phyloP scores from a whole-genome alignment of 2,797 vertebrate species.

The Spatula clypeata region DNA sequence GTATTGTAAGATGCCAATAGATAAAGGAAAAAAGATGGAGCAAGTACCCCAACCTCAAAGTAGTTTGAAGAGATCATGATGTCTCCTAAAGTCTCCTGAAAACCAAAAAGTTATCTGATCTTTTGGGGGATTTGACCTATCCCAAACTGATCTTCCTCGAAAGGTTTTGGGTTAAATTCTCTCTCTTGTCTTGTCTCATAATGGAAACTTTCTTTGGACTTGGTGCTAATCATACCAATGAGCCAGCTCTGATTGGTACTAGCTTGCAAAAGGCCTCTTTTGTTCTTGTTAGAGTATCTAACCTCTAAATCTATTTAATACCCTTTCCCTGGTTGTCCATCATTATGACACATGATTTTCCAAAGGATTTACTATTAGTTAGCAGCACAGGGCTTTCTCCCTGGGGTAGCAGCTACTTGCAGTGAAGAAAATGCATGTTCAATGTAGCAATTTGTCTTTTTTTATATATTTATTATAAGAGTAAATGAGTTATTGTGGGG shows the following conservation, averaged over 20 bases:
- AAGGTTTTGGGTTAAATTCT: constrained; percentile 50
- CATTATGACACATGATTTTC: constrained; percentile 90
- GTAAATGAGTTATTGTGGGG: constrained; percentile 89
- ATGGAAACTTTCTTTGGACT: constrained; percentile 74
- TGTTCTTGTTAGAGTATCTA: constrained; percentile 88
- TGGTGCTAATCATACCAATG: constrained; percentile 73
- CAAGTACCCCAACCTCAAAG: not conserved
- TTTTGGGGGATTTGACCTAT: not conserved
- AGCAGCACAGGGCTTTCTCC: constrained; percentile 86
- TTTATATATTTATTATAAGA: constrained; percentile 91
- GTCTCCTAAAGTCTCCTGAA: not conserved
- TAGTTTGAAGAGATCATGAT: not conserved
- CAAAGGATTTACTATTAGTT: constrained; percentile 89
- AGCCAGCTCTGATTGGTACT: constrained; percentile 75
- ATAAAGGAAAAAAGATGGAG: not conserved
- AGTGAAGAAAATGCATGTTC: constrained; percentile 89
- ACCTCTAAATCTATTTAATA: constrained; percentile 90
- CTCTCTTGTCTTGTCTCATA: constrained; percentile 40
- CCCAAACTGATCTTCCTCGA: not conserved
- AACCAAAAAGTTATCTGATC: not conserved
- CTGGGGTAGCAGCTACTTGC: constrained; percentile 86
- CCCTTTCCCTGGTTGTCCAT: constrained; percentile 88
- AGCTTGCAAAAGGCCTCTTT: constrained; percentile 86
- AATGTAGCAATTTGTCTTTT: constrained; percentile 89
- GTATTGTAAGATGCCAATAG: not conserved